Percentiles rank a stretch among this genome's conserved stretches.
phyloP scores from a whole-genome alignment of 2,113 vertebrate species.

The Chroicocephalus ridibundus region DNA sequence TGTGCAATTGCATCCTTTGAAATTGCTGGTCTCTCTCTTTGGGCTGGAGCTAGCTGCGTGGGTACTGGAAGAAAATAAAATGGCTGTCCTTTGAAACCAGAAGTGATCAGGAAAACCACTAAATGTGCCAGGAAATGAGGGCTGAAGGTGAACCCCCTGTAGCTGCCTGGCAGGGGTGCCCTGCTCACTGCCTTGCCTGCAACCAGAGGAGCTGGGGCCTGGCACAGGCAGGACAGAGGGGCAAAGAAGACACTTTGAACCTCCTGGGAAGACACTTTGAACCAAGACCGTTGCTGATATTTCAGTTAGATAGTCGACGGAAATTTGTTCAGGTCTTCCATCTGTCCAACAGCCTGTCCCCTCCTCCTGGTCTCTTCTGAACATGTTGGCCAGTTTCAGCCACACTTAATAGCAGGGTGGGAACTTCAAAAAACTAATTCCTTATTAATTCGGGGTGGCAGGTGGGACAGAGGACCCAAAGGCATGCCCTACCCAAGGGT shows the following conservation, averaged over 20 bases:
- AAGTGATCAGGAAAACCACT: neutral
- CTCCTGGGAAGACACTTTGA: neutral
- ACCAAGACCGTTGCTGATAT: neutral
- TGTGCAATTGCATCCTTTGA: neutral
- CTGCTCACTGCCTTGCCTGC: neutral
- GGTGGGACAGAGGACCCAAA: neutral
- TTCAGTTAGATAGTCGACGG: accelerated
- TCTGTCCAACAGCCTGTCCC: neutral
- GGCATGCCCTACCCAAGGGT: no score
- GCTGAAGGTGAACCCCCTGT: neutral
- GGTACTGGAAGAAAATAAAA: neutral
- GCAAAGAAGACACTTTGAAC: neutral
- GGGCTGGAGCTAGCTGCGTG: neutral
- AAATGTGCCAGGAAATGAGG: neutral
- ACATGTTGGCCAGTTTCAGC: neutral
- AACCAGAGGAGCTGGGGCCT: neutral
- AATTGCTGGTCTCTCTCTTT: neutral
- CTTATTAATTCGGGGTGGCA: neutral
- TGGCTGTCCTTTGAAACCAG: neutral
- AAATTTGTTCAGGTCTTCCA: neutral
- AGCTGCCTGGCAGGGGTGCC: neutral
- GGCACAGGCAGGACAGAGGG: neutral
- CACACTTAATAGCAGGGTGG: neutral
- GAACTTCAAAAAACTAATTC: neutral
- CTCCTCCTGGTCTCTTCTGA: neutral